phyloP scores from a whole-genome alignment of 2,797 vertebrate species.

The Megaceryle alcyon region DNA sequence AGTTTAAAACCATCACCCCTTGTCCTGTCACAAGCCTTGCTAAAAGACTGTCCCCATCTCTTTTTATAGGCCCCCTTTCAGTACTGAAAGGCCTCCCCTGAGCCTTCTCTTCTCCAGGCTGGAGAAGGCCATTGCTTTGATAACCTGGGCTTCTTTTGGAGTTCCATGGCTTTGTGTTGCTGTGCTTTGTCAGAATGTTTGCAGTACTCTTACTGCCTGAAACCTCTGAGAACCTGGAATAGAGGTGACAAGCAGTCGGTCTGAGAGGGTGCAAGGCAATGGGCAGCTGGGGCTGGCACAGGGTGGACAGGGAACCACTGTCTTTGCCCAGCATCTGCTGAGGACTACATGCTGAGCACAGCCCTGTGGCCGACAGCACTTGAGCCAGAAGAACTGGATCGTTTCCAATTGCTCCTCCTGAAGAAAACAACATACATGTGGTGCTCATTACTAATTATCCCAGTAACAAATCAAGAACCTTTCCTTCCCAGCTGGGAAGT shows the following conservation, averaged over 20 bases:
- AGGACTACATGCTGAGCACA: fast-evolving
- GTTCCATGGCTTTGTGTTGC: fast-evolving
- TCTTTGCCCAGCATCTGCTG: not conserved
- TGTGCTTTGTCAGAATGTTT: not conserved
- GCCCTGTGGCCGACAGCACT: not conserved
- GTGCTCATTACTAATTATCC: not conserved
- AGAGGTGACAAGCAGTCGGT: not conserved
- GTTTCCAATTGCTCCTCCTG: not conserved
- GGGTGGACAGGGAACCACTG: fast-evolving
- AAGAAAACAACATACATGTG: fast-evolving
- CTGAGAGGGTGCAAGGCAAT: not conserved
- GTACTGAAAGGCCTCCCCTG: not conserved
- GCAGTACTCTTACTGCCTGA: not conserved
- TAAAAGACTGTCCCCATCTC: not conserved
- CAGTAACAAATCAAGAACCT: not conserved
- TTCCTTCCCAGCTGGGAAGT: not conserved
- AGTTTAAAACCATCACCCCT: not conserved
- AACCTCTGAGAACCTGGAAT: not conserved
- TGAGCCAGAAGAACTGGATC: too few species aligned
- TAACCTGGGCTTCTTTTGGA: not conserved
- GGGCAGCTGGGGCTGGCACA: not conserved
- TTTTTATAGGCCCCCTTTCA: not conserved
- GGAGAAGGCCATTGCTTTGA: not conserved
- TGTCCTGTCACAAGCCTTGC: not conserved
- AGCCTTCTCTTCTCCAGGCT: not conserved